Base-by-base conservation (phyloP, 1,140 invertebrate species). In the Chelonus insularis region DNA sequence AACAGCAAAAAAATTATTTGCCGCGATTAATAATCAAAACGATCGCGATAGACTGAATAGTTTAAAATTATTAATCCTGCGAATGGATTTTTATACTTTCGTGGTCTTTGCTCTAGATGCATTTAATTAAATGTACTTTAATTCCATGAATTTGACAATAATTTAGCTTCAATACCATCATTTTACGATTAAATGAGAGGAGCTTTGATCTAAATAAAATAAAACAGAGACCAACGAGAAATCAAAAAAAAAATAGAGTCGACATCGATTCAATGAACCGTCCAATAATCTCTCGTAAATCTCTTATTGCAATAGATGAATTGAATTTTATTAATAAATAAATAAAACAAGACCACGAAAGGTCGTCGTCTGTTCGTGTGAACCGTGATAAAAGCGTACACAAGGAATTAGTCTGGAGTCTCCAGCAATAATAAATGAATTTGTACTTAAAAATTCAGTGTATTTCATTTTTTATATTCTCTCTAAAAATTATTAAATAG, bases 351-450 rank as follows among this genome's bases (percentile, higher is more conserved):
- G 52, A 39, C 52, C 52, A 29, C 34, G 52, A 55, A 29, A 37
- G 52, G 37, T 39, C 12, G 2, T 39, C 32, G 34, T 39, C 52
- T 55, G 52, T 55, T 55, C 52, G 36, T 12, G 18, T 39, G 11
- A 55, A 11, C 18, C 32, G 21, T 37, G 36, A 39, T 37, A 39
- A 55, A 55, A 37, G 6, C 11, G 29, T 29, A 45, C 14, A 14
- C 52, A 50, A 61, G 37, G n/a, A 45, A 54, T 51, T 47, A 54
- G 58, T 54, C 34, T 59, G 59, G 52, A 55, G 25, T 61, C 16
- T 61, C 50, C 48, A 52, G 58, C 51, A 61, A 61, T 61, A 48
- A 56, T 55, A 48, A 61, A 61, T 55, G 4, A 56, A 61, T 61
- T 61, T 61, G 59, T 61, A 61, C 59, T 61, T 61, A 61, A 61